Conservation (phyloP, 92 coral and sea anemone genomes). For the Porites cylindrica region DNA sequence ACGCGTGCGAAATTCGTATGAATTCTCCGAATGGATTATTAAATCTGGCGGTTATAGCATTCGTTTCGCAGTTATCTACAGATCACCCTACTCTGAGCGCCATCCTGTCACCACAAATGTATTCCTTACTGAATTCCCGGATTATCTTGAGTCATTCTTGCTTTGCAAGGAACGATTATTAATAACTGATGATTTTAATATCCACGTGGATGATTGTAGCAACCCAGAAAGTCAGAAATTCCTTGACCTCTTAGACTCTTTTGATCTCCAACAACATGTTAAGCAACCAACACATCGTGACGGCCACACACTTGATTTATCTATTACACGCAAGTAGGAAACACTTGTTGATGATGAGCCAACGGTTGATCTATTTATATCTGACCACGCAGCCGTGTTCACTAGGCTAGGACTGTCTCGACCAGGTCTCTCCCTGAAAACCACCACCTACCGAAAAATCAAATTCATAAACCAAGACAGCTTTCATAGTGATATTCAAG, state of each 20-base stretch:
- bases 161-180: conserved; percentile 42
- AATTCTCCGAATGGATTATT: conserved; percentile 48
- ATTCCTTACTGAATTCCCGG: conserved; percentile 47
- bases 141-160: conserved; percentile 48
- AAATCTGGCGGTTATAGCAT: conserved; percentile 32
- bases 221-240: conserved; percentile 52
- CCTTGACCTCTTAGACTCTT: conserved; percentile 52
- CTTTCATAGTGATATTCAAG: conserved; percentile 48
- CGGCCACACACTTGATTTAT: conserved; percentile 57
- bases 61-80: conserved; percentile 32
- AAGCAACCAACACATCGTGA: conserved; percentile 44
- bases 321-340: conserved; percentile 59
- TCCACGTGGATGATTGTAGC: conserved; percentile 52
- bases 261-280: conserved; percentile 68
- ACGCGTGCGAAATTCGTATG: conserved; percentile 37
- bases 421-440: background rate
- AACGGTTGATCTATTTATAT: conserved; percentile 42
- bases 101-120: conserved; percentile 44
- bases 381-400: conserved; percentile 62
- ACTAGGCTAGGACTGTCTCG: conserved; percentile 26
- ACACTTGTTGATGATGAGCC: conserved; percentile 30
- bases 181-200: conserved; percentile 58
- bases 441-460: conserved; percentile 2
- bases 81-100: conserved; percentile 40
- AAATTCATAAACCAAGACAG: conserved; percentile 51